These are phyloP conservation scores for Lydus trimaculatus DNA, from an alignment of 2,888 invertebrate species.

Conservation along the genomic window DNA sequence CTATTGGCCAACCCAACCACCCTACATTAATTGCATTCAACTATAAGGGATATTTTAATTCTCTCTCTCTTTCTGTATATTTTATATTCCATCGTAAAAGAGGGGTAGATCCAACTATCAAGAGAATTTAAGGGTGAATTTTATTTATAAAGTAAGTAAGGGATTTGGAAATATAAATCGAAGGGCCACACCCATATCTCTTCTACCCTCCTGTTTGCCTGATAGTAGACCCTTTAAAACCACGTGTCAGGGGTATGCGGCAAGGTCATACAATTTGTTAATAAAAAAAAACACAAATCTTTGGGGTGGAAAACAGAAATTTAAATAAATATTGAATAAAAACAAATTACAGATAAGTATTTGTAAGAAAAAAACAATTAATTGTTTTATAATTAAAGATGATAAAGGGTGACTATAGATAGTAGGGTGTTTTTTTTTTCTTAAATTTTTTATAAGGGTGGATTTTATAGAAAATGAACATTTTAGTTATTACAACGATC, in stretches of 20 bases:
- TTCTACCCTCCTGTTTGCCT: slow-evolving; percentile 44
- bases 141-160: neutral
- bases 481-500: neutral
- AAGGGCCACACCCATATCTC: slow-evolving; percentile 46
- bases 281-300: neutral
- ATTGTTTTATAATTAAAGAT: too few species aligned
- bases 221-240: slow-evolving; percentile 52
- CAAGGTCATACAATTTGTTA: slow-evolving; percentile 21
- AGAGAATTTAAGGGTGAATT: slow-evolving; percentile 8
- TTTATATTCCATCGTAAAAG: neutral
- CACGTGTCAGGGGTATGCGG: slow-evolving; percentile 36
- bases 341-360: too few species aligned
- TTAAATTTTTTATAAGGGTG: neutral
- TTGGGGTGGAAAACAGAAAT: too few species aligned
- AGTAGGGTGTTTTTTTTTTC: neutral
- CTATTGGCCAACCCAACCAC: neutral
- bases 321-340: too few species aligned
- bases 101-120: neutral
- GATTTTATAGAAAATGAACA: neutral
- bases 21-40: neutral
- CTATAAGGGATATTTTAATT: neutral
- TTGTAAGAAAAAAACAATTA: too few species aligned
- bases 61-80: too few species aligned
- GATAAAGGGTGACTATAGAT: neutral
- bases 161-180: slow-evolving; percentile 34